Evolutionary conservation across 1,140 invertebrate genomes (phyloP).

Genomic region (Listronotus oregonensis): DNA sequence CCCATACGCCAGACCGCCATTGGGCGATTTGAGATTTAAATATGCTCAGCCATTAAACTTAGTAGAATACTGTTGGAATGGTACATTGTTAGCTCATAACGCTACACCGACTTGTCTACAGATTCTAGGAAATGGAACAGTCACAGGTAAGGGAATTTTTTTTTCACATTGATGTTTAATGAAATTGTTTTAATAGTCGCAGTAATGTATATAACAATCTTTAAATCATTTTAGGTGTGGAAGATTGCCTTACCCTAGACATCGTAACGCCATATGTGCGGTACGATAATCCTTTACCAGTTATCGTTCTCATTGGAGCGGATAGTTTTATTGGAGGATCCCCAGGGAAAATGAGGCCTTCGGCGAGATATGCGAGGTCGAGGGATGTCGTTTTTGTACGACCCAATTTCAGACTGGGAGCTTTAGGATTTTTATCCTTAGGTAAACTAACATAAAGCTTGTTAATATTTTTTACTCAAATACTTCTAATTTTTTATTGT

Average conservation of each 20-base stretch:
- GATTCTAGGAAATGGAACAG: slow-evolving; percentile 65
- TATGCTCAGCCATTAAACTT: slow-evolving; percentile 68
- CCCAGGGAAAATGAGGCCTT: slow-evolving; percentile 60
- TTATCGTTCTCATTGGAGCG: slow-evolving; percentile 81
- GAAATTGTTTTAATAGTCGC: too few relatives aligned
- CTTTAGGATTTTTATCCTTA: slow-evolving; percentile 78
- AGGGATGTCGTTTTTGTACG: slow-evolving; percentile 82
- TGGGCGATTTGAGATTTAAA: slow-evolving; percentile 72
- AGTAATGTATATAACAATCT: not conserved
- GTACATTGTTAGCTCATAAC: slow-evolving; percentile 71
- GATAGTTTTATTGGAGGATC: slow-evolving; percentile 76
- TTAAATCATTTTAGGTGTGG: slow-evolving; percentile 50
- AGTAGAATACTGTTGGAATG: slow-evolving; percentile 81
- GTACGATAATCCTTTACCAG: slow-evolving; percentile 75
- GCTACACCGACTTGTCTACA: slow-evolving; percentile 69
- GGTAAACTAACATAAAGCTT: too few relatives aligned
- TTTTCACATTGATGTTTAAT: too few relatives aligned
- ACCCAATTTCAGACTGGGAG: slow-evolving; percentile 78
- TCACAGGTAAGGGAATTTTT: slow-evolving; percentile 59
- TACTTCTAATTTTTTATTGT: too few relatives aligned
- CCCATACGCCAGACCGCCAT: slow-evolving; percentile 81
- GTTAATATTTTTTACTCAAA: too few relatives aligned
- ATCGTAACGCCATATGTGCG: slow-evolving; percentile 74
- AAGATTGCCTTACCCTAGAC: slow-evolving; percentile 82
- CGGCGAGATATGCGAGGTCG: slow-evolving; percentile 60